These are phyloP conservation scores for Hoplostethus mediterraneus DNA, from an alignment of 2,797 vertebrate genomes.

Conservation along the genomic window DNA sequence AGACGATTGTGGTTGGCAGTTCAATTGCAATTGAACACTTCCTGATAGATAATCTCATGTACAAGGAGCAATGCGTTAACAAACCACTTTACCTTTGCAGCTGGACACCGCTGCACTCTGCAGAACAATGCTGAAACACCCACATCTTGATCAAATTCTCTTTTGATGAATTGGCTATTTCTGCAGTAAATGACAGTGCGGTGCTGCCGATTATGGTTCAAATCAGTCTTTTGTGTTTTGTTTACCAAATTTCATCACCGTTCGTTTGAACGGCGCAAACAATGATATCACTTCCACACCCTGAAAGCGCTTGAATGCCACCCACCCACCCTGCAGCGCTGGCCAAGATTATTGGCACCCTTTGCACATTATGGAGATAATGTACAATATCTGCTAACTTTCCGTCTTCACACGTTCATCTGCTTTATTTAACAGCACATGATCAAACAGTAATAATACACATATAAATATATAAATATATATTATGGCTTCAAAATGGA, in stretches of 20 bases:
- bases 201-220: slow-evolving; percentile 18
- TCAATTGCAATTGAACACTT: slow-evolving; percentile 34
- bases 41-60: slow-evolving; percentile 40
- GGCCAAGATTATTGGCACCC: too few relatives aligned
- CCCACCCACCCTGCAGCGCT: slow-evolving; percentile 53
- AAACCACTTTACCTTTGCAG: slow-evolving; percentile 23
- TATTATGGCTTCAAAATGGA: too few relatives aligned
- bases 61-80: neutral
- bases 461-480: too few relatives aligned
- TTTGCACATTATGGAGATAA: too few relatives aligned
- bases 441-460: too few relatives aligned
- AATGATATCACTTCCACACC: slow-evolving; percentile 63
- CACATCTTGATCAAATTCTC: slow-evolving; percentile 47
- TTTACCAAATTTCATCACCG: slow-evolving; percentile 58
- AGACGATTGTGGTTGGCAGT: slow-evolving; percentile 47
- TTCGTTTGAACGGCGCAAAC: slow-evolving; percentile 63
- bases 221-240: slow-evolving; percentile 40
- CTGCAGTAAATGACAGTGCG: slow-evolving; percentile 14
- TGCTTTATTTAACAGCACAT: too few relatives aligned
- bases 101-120: slow-evolving; percentile 32
- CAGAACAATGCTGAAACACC: slow-evolving; percentile 24
- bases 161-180: slow-evolving; percentile 38
- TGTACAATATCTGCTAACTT: too few relatives aligned
- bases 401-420: too few relatives aligned
- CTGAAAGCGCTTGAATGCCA: slow-evolving; percentile 54